Evolutionary conservation across 2,113 vertebrate species (phyloP), one percentile per base, ranked within the genome.

Genomic region (Sander vitreus): DNA sequence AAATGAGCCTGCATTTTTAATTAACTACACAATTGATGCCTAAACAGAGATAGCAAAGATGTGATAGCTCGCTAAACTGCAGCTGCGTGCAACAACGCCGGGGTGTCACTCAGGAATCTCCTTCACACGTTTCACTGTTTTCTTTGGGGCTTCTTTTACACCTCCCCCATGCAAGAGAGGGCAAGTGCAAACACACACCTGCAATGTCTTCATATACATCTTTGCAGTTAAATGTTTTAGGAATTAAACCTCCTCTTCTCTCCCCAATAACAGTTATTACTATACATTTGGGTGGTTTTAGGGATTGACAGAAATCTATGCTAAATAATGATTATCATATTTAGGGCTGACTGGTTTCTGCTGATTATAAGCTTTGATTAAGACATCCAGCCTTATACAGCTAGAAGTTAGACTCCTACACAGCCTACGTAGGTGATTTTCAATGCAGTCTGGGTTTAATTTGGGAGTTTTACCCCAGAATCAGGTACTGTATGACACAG

Each of bases 281-380:
- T 51, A 70, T 85, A 59, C 85, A 85, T 85, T 72, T 87, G 80
- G 54, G 83, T 68, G 87, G 58, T 78, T 91, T 82, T 47, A 68
- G 27, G 65, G 81, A 88, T 88, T 66, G 53, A 65, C 65, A 43
- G 33, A 83, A 85, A 76, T 81, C 67, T 66, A 59, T 75, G 65
- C 78, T 91, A 92, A 94, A 93, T 88, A 92, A 78, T 80, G 85
- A 91, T 94, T 93, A 92, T 83, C 69, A 82, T 63, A 90, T 80
- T 92, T 76, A 47, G 43, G 65, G 78, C 80, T 80, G 81, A 48
- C 67, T 76, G 74, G 30, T 58, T 67, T 90, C 73, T 54, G 64
- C 78, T 70, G 73, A 88, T 78, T 88, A 77, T 76, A 78, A 89
- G 70, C 78, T 78, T 78, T 4, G 62, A 87, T 90, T 78, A 27